Conservation (phyloP, 1,140 invertebrate genomes). For the Apolygus lucorum region DNA sequence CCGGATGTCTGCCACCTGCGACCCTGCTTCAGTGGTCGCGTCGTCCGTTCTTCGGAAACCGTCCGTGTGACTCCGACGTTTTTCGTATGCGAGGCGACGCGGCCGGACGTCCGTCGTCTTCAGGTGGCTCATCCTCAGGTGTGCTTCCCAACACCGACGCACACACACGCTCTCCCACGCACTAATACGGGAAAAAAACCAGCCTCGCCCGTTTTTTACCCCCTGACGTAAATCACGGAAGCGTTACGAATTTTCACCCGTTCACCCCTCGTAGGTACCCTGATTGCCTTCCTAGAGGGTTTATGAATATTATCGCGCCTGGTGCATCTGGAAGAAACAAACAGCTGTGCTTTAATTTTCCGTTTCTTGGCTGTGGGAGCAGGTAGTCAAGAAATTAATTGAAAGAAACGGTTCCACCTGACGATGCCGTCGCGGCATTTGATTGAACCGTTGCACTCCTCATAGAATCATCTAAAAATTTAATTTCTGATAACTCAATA, state of each 20-base stretch:
- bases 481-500: too few species aligned
- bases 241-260: slow-evolving; percentile 5
- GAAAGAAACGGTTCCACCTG: too few species aligned
- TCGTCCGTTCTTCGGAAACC: neutral
- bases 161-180: neutral
- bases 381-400: too few species aligned
- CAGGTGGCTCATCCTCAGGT: neutral
- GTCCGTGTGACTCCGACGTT: neutral
- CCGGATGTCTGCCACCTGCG: slow-evolving; percentile 4
- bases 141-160: slow-evolving; percentile 2
- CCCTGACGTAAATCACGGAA: neutral
- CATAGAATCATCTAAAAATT: too few species aligned
- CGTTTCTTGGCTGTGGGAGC: neutral
- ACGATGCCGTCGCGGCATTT: too few species aligned
- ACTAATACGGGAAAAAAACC: too few species aligned
- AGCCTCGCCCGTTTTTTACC: too few species aligned
- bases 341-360: neutral
- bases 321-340: neutral
- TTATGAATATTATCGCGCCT: slow-evolving; percentile 2
- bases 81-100: neutral
- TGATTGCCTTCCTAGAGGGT: too few species aligned
- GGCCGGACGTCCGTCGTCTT: slow-evolving; percentile 6
- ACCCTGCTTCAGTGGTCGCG: neutral
- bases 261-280: neutral
- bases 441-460: too few species aligned